Evolutionary conservation across 1,140 invertebrate species (phyloP), one percentile per base, ranked within the genome.

Genomic region (Oedothorax gibbosus): DNA sequence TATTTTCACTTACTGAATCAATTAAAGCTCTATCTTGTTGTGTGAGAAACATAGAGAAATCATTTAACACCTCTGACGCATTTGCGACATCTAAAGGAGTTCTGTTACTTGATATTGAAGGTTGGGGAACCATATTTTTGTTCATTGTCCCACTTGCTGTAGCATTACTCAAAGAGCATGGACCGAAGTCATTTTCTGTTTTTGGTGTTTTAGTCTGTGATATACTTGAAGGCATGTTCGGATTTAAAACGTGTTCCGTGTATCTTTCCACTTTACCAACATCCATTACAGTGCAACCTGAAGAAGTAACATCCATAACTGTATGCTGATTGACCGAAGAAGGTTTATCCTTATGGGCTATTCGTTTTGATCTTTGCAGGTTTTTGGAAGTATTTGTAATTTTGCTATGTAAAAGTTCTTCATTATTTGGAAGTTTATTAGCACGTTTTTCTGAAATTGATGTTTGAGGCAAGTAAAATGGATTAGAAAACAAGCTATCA

Each of bases 1-100:
- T 73, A n/a, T 81, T 87, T 88, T 60, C 88, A 89, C 20, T 82
- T 87, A 11, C 84, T 84, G n/a, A 50, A 65, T 69, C 71, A 35
- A 73, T 18, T 12, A 20, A 15, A 10, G 15, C 12, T 68, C 11
- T 56, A 69, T 65, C 50, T 14, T 71, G 69, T 4, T 77, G 73
- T 20, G 75, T 64, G n/a, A 85, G 69, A 21, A 85, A 71, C 64
- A 85, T 69, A 14, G 73, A 78, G 20, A 85, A 18, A 69, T 85
- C 75, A 64, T 77, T 78, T 78, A 78, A 57, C 56, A 84, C 20
- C 2, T 49, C n/a, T n/a, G 81, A 68, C 57, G 72, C 54, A 20
- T 72, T 56, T 2, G 68, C 11, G 15, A 11, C 51, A 71, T 71
- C 21, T 53, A 11, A 51, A 8, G 65, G 71, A 56, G 54, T 20